Evolutionary conservation across 2,888 invertebrate genomes (phyloP), one percentile per base, ranked within the genome.

Genomic region (Thera britannica): DNA sequence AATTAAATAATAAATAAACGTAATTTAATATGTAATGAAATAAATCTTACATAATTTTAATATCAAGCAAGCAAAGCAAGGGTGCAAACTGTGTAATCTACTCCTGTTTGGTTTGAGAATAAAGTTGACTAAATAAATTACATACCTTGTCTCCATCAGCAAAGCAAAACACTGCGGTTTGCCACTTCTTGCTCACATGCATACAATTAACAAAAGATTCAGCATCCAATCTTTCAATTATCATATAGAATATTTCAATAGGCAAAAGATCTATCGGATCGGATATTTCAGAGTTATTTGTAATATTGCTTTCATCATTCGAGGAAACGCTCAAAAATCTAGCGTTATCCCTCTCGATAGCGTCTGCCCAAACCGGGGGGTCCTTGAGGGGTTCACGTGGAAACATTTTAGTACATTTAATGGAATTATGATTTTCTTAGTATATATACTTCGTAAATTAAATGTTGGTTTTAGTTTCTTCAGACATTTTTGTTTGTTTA

Each of bases 131-230:
- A 48, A 3, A n/a, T 48, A 52, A 52, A 23, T 2, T 9, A 38
- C 38, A 51, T 62, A 66, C 70, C 63, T 54, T 54, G 4, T 66
- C 63, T 12, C 11, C 35, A 49, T 55, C n/a, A 44, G 58, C 58
- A 36, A 70, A 54, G 2, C 8, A 44, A n/a, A 70, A 3, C 11
- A 57, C 3, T 23, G 57, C 23, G 35, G 34, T 11, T 55, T 34
- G 57, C 70, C 70, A 70, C 36, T n/a, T 49, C 41, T 44, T 61
- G 58, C 54, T 64, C 12, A 70, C 63, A 44, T 35, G 54, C 5
- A 61, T 46, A 46, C 66, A 70, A 36, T 55, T 58, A 23, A 58
- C 8, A 8, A 63, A 48, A 2, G 66, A 9, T 5, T n/a, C 5
- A 4, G 0, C 2, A 58, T 70, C 70, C 9, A 70, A 8, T 54